These are phyloP conservation scores for Lordiphosa andalusiaca DNA, from an alignment of 2,888 invertebrate species.

Conservation along the genomic window DNA sequence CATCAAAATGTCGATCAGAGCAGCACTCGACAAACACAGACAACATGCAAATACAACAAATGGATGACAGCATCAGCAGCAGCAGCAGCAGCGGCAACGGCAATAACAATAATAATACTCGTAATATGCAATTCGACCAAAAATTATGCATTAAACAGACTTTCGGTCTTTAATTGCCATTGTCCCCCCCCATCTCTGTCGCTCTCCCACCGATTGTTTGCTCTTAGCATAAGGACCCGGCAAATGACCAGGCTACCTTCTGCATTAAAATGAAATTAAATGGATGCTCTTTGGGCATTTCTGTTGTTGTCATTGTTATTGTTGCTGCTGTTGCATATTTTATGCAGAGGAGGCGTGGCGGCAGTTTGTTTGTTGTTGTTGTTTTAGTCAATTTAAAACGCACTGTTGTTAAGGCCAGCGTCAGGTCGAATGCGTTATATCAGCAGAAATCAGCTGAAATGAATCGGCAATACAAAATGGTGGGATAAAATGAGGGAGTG, in stretches of 20 bases:
- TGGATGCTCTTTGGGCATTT: constrained; percentile 54
- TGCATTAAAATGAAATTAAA: constrained; percentile 72
- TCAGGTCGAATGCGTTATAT: constrained; percentile 43
- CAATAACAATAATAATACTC: constrained; percentile 27
- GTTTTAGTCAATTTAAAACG: constrained; percentile 50
- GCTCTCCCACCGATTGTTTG: constrained; percentile 46
- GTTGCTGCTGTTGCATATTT: constrained; percentile 63
- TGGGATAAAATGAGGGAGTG: constrained; percentile 15
- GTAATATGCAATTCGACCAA: constrained; percentile 53
- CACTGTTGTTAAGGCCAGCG: constrained; percentile 34
- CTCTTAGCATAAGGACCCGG: constrained; percentile 41
- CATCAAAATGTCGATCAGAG: constrained; percentile 30
- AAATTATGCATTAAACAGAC: constrained; percentile 54
- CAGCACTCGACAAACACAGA: constrained; percentile 59
- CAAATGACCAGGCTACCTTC: constrained; percentile 36
- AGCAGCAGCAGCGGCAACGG: constrained; percentile 16
- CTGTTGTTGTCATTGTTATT: constrained; percentile 40
- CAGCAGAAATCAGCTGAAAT: constrained; percentile 33
- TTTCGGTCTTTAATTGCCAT: constrained; percentile 53
- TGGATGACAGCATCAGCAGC: constrained; percentile 33
- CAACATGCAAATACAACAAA: constrained; percentile 37
- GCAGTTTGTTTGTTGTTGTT: constrained; percentile 26
- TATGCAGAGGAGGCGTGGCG: constrained; percentile 37
- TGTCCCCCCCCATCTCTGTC: constrained; percentile 11
- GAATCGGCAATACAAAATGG: constrained; percentile 48